phyloP scores from a whole-genome alignment of 2,888 invertebrate genomes.

The Koerneria pararmatus region DNA sequence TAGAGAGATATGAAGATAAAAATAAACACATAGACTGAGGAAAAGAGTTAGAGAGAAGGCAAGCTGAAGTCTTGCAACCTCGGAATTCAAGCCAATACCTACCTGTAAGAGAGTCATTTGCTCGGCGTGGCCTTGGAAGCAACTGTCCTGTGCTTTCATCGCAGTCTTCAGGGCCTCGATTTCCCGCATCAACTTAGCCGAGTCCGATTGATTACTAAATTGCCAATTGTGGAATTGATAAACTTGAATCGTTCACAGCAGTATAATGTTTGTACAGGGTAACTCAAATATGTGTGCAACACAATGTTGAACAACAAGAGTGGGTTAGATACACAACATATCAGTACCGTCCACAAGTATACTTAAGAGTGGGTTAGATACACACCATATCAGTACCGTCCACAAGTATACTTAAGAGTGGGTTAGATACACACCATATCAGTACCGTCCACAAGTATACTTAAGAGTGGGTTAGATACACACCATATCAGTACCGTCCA shows the following conservation, averaged over 20 bases:
- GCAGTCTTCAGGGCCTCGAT: slow-evolving; percentile 43
- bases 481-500: too few relatives aligned
- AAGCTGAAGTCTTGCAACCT: neutral
- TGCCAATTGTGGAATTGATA: slow-evolving; percentile 10
- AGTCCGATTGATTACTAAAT: slow-evolving; percentile 13
- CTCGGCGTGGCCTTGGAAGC: slow-evolving; percentile 46
- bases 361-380: too few relatives aligned
- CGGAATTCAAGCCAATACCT: neutral
- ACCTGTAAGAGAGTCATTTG: slow-evolving; percentile 49
- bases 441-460: too few relatives aligned
- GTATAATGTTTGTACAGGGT: neutral
- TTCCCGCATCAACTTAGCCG: slow-evolving; percentile 34
- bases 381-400: too few relatives aligned
- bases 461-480: too few relatives aligned
- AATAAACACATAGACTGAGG: too few relatives aligned
- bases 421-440: too few relatives aligned
- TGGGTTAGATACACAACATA: too few relatives aligned
- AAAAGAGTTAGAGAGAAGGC: neutral
- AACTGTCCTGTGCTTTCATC: slow-evolving; percentile 44
- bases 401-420: too few relatives aligned
- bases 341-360: too few relatives aligned
- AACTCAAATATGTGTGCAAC: neutral
- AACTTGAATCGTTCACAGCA: slow-evolving; percentile 6
- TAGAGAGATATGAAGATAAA: too few relatives aligned
- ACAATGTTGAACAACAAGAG: neutral